Evolutionary conservation across 2,113 vertebrate species (phyloP), one percentile per base, ranked within the genome.

Genomic region (Pangasianodon hypophthalmus): DNA sequence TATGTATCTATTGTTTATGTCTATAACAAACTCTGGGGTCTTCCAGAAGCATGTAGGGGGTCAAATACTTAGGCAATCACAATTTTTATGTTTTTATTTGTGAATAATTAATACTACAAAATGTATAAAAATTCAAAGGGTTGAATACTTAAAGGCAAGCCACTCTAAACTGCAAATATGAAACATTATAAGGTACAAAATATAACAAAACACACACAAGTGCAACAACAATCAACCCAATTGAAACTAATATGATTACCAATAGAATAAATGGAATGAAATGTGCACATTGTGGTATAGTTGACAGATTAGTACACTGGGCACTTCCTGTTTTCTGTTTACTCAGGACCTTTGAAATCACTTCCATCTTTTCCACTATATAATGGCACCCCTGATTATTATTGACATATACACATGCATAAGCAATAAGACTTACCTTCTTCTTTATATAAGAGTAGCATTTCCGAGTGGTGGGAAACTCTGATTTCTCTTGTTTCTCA

Each of bases 371-470:
- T 46, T 46, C 2, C 73, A 46, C 2, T 77, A 79, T 48, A 79
- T 48, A 79, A 79, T 79, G 10, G 8, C 44, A 44, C 10, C 44
- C 21, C 75, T 48, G 21, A 48, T 79, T 21, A 46, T 75, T 18
- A 69, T n/a, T 4, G 9, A 52, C 1, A 21, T 60, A n/a, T n/a
- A 11, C 7, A 6, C n/a, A 6, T 18, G 11, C 18, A 46, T 86
- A 14, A 3, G 2, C 54, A 48, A 6, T 18, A 84, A 26, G 10
- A 87, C 92, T 92, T 94, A 98, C 97, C 97, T 96, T 97, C 92
- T 96, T 97, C 94, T 96, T 97, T 89, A 95, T 96, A 92, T 95
- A 94, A 6, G 94, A 92, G 92, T 96, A 97, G 92, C 94, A 94
- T 92, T 96, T 97, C 73, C 96, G 90, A n/a, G 88, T 89, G 29